phyloP scores from a whole-genome alignment of 2,888 invertebrate genomes.

The Orchestes rusci region DNA sequence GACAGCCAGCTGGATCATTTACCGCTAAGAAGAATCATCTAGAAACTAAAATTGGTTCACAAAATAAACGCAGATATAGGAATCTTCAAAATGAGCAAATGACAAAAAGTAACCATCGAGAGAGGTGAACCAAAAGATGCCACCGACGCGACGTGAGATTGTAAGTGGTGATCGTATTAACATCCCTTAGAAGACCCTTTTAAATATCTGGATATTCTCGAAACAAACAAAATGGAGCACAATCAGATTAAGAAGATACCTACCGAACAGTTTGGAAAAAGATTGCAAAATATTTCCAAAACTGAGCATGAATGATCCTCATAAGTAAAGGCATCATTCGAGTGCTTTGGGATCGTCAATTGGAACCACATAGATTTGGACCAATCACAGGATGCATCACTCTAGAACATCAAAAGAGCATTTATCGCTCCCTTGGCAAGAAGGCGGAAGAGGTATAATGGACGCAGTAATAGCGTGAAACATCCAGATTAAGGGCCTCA shows the following conservation, averaged over 20 bases:
- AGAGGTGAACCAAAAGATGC: background rate
- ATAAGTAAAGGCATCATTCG: too few species aligned
- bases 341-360: background rate
- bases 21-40: background rate
- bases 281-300: too few species aligned
- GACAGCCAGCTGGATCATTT: too few species aligned
- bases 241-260: background rate
- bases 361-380: background rate
- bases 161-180: background rate
- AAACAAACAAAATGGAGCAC: conserved; percentile 5
- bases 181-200: background rate
- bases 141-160: background rate
- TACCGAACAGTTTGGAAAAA: background rate
- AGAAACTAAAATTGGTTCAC: background rate
- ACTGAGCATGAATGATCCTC: too few species aligned
- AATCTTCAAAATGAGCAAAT: conserved; percentile 7
- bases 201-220: conserved; percentile 4
- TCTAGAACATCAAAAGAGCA: background rate
- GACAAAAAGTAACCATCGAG: conserved; percentile 2
- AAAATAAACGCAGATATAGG: background rate
- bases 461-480: background rate
- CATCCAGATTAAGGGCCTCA: too few species aligned
- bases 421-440: background rate
- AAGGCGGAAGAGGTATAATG: background rate
- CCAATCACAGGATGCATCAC: background rate